Conservation (phyloP, 2,113 vertebrate species). For the Nanorana parkeri region DNA sequence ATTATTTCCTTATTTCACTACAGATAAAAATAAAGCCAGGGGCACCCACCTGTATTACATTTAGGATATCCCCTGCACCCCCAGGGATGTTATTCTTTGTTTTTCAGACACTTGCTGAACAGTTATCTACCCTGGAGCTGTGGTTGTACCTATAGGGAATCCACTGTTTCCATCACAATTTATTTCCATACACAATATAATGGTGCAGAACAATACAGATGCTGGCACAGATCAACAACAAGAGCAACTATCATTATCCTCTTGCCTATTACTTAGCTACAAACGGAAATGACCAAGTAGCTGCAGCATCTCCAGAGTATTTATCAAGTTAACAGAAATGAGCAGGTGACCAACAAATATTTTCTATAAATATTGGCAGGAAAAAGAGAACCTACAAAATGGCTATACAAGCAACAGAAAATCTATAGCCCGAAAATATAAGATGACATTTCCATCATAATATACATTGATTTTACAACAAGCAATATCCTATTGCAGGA, state of each 20-base stretch:
- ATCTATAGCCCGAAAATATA: no score
- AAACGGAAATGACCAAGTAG: not conserved
- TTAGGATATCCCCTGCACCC: not conserved
- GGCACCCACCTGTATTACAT: not conserved
- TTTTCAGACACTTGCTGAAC: not conserved
- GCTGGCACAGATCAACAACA: conserved; percentile 3
- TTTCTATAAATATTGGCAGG: not conserved
- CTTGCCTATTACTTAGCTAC: not conserved
- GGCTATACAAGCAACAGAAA: no score
- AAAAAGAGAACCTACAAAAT: no score
- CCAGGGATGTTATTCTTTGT: not conserved
- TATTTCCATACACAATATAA: conserved; percentile 12
- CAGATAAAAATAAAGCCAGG: not conserved
- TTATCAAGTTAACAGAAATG: not conserved
- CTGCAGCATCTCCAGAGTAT: not conserved
- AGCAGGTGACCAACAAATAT: conserved; percentile 8
- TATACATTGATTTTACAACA: no score
- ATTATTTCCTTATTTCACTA: not conserved
- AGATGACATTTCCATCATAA: no score
- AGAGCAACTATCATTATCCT: not conserved
- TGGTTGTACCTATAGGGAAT: not conserved
- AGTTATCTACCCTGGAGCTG: not conserved
- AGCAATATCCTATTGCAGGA: no score
- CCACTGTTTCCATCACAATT: conserved; percentile 38
- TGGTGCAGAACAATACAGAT: conserved; percentile 1